Evolutionary conservation across 2,113 vertebrate genomes (phyloP).

Genomic region (Neopipo cinnamomea): DNA sequence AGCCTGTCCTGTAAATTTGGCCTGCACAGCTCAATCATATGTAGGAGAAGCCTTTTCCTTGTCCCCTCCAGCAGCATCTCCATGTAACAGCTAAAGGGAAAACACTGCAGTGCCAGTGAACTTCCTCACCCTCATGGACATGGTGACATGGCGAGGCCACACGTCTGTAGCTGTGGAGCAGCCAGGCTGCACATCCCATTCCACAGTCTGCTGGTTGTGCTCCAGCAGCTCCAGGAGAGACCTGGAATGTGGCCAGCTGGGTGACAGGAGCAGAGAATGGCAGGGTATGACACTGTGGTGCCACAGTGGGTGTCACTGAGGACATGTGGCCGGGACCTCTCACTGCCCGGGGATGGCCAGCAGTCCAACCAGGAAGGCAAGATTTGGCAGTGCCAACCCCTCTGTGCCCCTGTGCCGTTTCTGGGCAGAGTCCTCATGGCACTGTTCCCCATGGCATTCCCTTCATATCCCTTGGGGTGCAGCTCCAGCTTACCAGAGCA

Average conservation of each 20-base stretch:
- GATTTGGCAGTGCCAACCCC: neutral
- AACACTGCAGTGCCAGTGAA: neutral
- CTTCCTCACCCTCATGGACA: neutral
- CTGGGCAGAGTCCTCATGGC: neutral
- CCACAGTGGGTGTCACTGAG: accelerated
- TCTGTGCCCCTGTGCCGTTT: accelerated
- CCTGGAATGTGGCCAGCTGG: neutral
- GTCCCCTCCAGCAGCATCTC: neutral
- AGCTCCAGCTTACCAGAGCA: accelerated
- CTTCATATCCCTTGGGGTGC: accelerated
- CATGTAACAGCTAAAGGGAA: neutral
- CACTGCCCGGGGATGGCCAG: accelerated
- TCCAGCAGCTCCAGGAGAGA: neutral
- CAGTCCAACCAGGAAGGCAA: accelerated
- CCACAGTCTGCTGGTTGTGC: neutral
- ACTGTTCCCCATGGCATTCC: neutral
- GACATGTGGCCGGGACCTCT: accelerated
- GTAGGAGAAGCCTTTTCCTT: neutral
- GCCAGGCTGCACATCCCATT: neutral
- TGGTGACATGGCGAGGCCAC: neutral
- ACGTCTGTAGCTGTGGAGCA: neutral
- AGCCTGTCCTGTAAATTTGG: neutral
- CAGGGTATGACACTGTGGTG: neutral
- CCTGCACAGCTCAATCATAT: neutral
- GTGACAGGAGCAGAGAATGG: neutral